A percentile compares a stretch with the other conserved stretches of the same genome.
Evolutionary conservation across 2,888 invertebrate genomes (phyloP).

Genomic region (Synergus laeviventris): DNA sequence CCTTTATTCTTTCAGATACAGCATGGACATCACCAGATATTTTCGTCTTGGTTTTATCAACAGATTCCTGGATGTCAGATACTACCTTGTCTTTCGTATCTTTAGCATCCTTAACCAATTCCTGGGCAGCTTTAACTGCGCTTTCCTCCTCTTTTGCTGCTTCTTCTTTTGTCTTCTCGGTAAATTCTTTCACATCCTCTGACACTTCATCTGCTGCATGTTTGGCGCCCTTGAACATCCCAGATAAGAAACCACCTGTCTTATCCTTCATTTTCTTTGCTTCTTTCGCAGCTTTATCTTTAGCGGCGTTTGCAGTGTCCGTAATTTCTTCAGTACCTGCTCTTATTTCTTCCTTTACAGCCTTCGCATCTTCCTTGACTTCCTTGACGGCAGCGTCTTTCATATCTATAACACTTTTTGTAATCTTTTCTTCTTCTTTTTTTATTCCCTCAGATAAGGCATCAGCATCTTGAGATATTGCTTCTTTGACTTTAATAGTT

Average conservation of each 20-base stretch:
- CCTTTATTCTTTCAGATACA: slow-evolving; percentile 41
- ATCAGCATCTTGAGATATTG: slow-evolving; percentile 42
- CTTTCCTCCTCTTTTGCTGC: slow-evolving; percentile 51
- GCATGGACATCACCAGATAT: slow-evolving; percentile 42
- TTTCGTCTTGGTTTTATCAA: slow-evolving; percentile 49
- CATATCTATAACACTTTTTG: slow-evolving; percentile 33
- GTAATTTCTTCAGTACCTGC: slow-evolving; percentile 48
- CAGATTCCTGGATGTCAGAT: slow-evolving; percentile 44
- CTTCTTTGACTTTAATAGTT: slow-evolving; percentile 41
- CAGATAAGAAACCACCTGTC: slow-evolving; percentile 58
- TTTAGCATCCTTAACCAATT: slow-evolving; percentile 42
- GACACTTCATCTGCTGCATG: slow-evolving; percentile 43
- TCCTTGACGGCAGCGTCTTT: slow-evolving; percentile 36
- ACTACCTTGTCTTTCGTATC: slow-evolving; percentile 39
- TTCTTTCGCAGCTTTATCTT: slow-evolving; percentile 54
- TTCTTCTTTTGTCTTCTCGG: slow-evolving; percentile 49
- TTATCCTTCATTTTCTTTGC: slow-evolving; percentile 59
- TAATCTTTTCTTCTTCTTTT: not conserved
- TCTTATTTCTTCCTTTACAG: slow-evolving; percentile 54
- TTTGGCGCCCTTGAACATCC: slow-evolving; percentile 49
- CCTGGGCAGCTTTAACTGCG: slow-evolving; percentile 44
- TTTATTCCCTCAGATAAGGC: slow-evolving; percentile 13
- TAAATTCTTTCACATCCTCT: slow-evolving; percentile 44
- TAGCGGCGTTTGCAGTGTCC: slow-evolving; percentile 43
- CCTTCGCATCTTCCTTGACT: slow-evolving; percentile 43